These are phyloP conservation scores for Metopolophium dirhodum DNA, from an alignment of 1,140 invertebrate genomes.

Conservation along the genomic window DNA sequence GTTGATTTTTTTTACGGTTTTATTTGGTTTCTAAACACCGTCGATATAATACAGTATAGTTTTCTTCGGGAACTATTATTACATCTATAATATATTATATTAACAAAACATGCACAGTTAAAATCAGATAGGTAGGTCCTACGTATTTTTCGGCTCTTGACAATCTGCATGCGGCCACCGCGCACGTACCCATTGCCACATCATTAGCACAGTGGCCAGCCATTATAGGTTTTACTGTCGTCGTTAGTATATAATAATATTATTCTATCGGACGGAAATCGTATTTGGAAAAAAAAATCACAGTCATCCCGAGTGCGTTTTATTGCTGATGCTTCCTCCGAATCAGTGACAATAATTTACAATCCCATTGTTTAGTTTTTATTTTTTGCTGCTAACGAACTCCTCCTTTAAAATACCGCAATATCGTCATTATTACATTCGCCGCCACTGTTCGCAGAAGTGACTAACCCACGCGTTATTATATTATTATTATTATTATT, in stretches of 20 bases:
- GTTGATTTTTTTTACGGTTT: not conserved
- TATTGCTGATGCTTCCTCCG: conserved; percentile 12
- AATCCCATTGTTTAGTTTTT: conserved; percentile 22
- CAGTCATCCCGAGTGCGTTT: not conserved
- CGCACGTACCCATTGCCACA: not conserved
- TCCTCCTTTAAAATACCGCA: not conserved
- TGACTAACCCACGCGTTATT: not conserved
- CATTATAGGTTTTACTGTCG: not conserved
- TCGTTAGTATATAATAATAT: conserved; percentile 16
- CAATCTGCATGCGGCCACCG: not conserved
- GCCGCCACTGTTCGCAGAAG: not conserved
- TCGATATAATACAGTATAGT: not conserved
- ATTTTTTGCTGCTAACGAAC: conserved; percentile 21
- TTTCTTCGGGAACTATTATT: not conserved
- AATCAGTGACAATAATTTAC: conserved; percentile 29
- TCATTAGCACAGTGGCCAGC: not conserved
- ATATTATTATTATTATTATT: not conserved
- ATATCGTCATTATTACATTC: not conserved
- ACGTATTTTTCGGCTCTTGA: not conserved
- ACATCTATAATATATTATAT: not conserved
- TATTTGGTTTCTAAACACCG: not conserved
- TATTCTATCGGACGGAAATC: not conserved
- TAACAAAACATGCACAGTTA: not conserved
- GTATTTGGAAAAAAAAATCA: conserved; percentile 27
- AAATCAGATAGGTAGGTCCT: not conserved